Base-by-base conservation (phyloP, 2,797 vertebrate genomes). In the Eurystomus glaucurus region DNA sequence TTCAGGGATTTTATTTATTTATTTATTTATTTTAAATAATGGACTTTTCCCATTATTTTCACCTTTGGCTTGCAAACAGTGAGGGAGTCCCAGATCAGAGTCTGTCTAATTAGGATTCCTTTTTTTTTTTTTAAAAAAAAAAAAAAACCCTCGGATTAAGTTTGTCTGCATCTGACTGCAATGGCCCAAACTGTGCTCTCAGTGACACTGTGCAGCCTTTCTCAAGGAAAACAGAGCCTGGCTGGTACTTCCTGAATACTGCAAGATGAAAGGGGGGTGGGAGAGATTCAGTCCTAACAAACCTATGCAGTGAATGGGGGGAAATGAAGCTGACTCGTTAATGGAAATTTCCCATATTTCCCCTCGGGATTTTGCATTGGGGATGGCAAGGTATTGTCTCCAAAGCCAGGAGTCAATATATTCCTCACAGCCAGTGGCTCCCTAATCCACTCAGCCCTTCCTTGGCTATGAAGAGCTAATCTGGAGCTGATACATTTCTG, bases 261-360 rank as follows among this genome's bases (percentile, higher is more conserved):
- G 37, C 3, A 15, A 83, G 69, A 35, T 90, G 69, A 65, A 70
- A 90, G 41, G 29, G 39, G 12, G 26, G 23, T 77, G 45, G 60
- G 71, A 14, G 3, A 26, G 37, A 39, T 22, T 88, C 41, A 64
- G 2, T 37, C 57, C 76, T 76, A 61, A 61, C 25, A 57, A 90
- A 65, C n/a, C 43, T 26, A 45, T 7, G 22, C 58, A 77, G 16
- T 41, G 65, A 82, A 79, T 3, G 8, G 16, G 26, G 79, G 57
- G 66, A 71, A 88, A 71, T 9, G 45, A 68, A 78, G 45, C 29
- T 1, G 51, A 64, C 39, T 79, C 1, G 5, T 78, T 89, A 78
- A 93, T 66, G 83, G 86, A 91, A 89, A 94, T 93, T 87, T 66
- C 83, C 82, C 55, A 2, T 76, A 46, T 90, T 87, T 51, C 37